Percentiles rank a stretch among this genome's conserved stretches.
These are phyloP conservation scores for Coilia nasus DNA, from an alignment of 2,797 vertebrate genomes.

Conservation along the genomic window DNA sequence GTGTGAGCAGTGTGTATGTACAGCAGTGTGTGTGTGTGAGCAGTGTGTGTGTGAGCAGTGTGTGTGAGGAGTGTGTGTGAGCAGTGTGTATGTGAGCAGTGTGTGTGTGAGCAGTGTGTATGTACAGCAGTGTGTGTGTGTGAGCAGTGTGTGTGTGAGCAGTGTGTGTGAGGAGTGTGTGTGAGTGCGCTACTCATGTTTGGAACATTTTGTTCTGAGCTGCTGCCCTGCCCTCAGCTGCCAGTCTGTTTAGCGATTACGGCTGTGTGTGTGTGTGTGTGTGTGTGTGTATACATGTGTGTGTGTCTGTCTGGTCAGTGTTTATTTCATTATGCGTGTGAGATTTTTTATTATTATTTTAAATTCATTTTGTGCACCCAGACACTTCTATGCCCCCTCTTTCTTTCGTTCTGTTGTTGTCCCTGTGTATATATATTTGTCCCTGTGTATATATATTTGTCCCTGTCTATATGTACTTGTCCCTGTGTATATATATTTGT, in stretches of 20 bases:
- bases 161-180: neutral
- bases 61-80: conserved; percentile 37
- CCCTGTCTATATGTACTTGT: conserved; percentile 14
- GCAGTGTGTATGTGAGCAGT: conserved; percentile 1
- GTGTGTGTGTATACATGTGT: neutral
- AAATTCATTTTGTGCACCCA: neutral
- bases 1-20: neutral
- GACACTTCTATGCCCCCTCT: no score
- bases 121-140: neutral
- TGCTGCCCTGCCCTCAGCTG: conserved; percentile 47
- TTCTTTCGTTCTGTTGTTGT: neutral
- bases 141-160: neutral
- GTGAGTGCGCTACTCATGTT: conserved; percentile 54
- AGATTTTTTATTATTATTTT: conserved; percentile 37
- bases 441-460: neutral
- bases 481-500: neutral
- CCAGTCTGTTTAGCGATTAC: conserved; percentile 39
- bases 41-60: neutral
- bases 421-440: neutral
- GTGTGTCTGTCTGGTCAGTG: neutral
- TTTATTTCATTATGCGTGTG: neutral
- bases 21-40: neutral
- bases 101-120: neutral
- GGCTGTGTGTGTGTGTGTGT: conserved; percentile 43
- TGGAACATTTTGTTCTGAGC: conserved; percentile 70